Evolutionary conservation across 2,113 vertebrate genomes (phyloP), one percentile per base, ranked within the genome.

Genomic region (Etheostoma spectabile): DNA sequence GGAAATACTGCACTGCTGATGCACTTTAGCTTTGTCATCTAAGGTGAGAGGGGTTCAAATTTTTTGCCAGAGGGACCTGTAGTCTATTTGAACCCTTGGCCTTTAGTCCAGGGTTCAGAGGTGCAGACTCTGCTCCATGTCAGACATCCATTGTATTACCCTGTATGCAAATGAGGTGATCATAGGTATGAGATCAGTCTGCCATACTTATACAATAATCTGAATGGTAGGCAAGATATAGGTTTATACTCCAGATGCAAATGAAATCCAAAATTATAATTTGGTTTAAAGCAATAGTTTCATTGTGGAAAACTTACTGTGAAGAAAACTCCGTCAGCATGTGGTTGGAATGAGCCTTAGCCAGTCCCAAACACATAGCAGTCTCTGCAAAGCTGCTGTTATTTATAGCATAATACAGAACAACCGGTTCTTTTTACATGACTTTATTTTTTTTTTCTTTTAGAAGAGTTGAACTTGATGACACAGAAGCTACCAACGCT

Each of bases 11-110:
- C 77, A 76, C 81, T 61, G 74, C 86, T 63, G 77, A 64, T 48
- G 86, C 85, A 79, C 86, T 89, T 84, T 61, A 52, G 67, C 57
- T 74, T 64, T 84, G 74, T 83, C 65, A 65, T 65, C 67, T 22
- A 18, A 88, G 91, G 83, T 89, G 75, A 86, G 51, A 48, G 80
- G 80, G 64, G 88, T 90, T 89, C 87, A 90, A 61, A 66, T 77
- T 82, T 77, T 72, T 10, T 62, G 81, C 92, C 88, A 3, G 5
- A 83, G 80, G 91, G 87, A 56, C 24, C 21, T 3, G 48, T 83
- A 91, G 84, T 79, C 86, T 79, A 80, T 93, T 86, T 92, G 89
- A 92, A 93, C 92, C 66, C 42, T 24, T 83, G 80, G 68, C 93
- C 90, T 93, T 84, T 91, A 85, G 77, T 87, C 82, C 45, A 30